Evolutionary conservation across 2,797 vertebrate species (phyloP), one percentile per base, ranked within the genome.

Genomic region (Periparus ater): DNA sequence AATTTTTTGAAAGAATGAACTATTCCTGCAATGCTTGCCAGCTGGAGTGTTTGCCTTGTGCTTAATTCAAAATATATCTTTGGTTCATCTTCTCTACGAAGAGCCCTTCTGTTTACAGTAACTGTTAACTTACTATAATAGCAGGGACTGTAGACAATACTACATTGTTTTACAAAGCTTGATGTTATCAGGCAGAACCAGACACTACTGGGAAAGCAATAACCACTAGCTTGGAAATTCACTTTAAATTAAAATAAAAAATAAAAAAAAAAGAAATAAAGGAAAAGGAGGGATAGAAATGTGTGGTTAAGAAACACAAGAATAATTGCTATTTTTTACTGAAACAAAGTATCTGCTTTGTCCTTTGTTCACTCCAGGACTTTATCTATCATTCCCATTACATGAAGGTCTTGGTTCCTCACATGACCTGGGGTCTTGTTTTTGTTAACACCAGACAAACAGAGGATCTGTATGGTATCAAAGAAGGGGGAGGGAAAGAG

Each of bases 41-140:
- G 81, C 89, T 93, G 91, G 86, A 89, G 82, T 88, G 89, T 94
- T 95, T 88, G 76, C 65, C 91, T 95, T 89, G 92, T 76, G 66
- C 54, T 92, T 79, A 88, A 96, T 94, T 91, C 75, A 95, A 91
- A 96, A 88, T 95, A 75, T 95, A 88, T 96, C 93, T 95, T 91
- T 42, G 29, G 84, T 96, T 97, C 91, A 93, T 94, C 93, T 92
- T 96, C 89, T 82, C 73, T 66, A 79, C 13, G 72, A 66, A 96
- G 74, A 94, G 60, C 57, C 55, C 57, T 92, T 93, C 87, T 95
- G 85, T 96, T 95, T 95, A 88, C 77, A 91, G 58, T 72, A 90
- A 85, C 92, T 73, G 72, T 93, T 94, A 91, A 90, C 88, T 88
- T 73, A 45, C 63, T 89, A 61, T 75, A 88, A 85, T 32, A 77